Evolutionary conservation across 2,113 vertebrate genomes (phyloP).

Genomic region (Poeciliopsis retropinna): DNA sequence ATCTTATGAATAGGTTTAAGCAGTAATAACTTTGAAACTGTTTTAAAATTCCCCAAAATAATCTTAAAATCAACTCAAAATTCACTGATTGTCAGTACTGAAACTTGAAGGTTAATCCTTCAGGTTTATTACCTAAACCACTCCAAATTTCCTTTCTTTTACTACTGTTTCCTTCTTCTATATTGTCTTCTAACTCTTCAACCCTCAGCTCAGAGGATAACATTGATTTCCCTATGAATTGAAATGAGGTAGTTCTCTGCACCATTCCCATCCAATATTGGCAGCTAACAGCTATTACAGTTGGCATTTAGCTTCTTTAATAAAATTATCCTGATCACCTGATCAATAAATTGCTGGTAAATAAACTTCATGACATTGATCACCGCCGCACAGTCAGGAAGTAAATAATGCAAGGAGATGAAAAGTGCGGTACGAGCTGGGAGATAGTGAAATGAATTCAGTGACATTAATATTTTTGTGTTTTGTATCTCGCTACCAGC

Average conservation of each 20-base stretch:
- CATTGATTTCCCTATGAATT: constrained; percentile 53
- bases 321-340: constrained; percentile 52
- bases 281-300: constrained; percentile 40
- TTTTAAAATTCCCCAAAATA: neutral
- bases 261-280: constrained; percentile 34
- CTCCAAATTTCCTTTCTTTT: neutral
- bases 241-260: constrained; percentile 17
- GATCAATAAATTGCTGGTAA: constrained; percentile 57
- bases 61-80: neutral
- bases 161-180: neutral
- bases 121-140: neutral
- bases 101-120: neutral
- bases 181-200: constrained; percentile 9
- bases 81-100: neutral
- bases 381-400: neutral
- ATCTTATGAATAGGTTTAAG: neutral
- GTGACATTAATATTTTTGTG: constrained; percentile 36
- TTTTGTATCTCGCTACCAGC: constrained; percentile 20
- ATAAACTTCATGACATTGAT: constrained; percentile 54
- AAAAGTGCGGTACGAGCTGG: neutral
- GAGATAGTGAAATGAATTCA: constrained; percentile 10
- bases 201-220: neutral
- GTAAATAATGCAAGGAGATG: constrained; percentile 10
- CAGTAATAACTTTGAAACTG: neutral
- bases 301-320: constrained; percentile 58